A percentile compares a stretch with the other conserved stretches of the same genome.
Conservation (phyloP, 2,113 vertebrate species). For the Hylia prasina region DNA sequence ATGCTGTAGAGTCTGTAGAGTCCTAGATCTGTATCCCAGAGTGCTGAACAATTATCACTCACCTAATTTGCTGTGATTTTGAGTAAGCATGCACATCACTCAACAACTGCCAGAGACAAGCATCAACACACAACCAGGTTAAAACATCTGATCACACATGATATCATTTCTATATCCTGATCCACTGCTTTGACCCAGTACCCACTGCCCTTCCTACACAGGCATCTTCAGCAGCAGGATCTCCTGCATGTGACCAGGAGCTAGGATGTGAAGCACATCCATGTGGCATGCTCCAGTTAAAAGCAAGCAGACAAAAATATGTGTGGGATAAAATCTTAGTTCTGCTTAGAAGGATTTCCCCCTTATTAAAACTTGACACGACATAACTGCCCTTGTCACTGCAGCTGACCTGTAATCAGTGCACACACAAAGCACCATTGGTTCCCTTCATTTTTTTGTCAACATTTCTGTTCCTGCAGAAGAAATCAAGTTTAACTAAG, state of each 20-base stretch:
- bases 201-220: not conserved
- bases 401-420: not conserved
- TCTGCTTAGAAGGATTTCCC: not conserved
- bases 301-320: not conserved
- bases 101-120: not conserved
- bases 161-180: not conserved
- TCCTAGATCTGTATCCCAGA: not conserved
- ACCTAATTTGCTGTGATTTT: not conserved
- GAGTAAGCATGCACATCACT: not conserved
- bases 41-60: not conserved
- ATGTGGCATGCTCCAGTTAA: not conserved
- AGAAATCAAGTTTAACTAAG: not conserved
- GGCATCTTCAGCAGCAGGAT: not conserved
- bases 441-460: not conserved
- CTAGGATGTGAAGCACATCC: not conserved
- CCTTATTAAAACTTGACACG: not conserved
- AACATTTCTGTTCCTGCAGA: not conserved
- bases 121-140: not conserved
- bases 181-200: not conserved
- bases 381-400: not conserved
- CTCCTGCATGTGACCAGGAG: not conserved
- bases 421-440: fast-evolving
- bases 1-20: not conserved
- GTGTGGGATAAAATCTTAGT: not conserved
- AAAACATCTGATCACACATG: not conserved